Base-by-base conservation (phyloP, 2,888 invertebrate genomes). In the Trichopria drosophilae region DNA sequence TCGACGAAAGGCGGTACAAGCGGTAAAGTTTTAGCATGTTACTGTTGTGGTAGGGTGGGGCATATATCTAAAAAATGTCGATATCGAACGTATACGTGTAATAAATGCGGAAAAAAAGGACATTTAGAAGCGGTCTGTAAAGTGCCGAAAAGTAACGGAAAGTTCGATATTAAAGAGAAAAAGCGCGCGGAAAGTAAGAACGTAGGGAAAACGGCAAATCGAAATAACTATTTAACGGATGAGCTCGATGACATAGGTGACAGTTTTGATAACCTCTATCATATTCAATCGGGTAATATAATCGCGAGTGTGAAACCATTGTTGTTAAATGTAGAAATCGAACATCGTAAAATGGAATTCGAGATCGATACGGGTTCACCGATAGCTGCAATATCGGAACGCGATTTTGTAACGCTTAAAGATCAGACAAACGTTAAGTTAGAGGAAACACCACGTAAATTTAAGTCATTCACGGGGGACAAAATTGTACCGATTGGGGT, bases 381-480 rank as follows among this genome's bases (percentile, higher is more conserved):
- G 9, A 37, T 51, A 9, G 46, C 53, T 10, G 52, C 54, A 4
- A 50, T 54, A 22, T 52, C 52, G 6, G 22, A 35, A 1, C 3
- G 15, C 13, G 9, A 16, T 10, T 49, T 19, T 20, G 12, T 41
- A 24, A 18, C 22, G 5, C 23, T 34, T 5, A 15, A 24, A 10
- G 19, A 45, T 3, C 10, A 32, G 15, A 10, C 6, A n/a, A 44
- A 47, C 6, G 3, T 19, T 3, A 24, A n/a, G n/a, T n/a, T n/a
- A n/a, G n/a, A n/a, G n/a, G n/a, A n/a, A n/a, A n/a, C n/a, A n/a
- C n/a, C n/a, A 45, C 6, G 37, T 26, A 24, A 53, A 51, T 23
- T 41, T 29, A 36, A 42, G 47, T 2, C 51, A 53, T 31, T 48
- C 43, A n/a, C 51, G 51, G 1, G 51, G 53, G 15, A 23, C 6